Evolutionary conservation across 2,113 vertebrate species (phyloP), one percentile per base, ranked within the genome.

Genomic region (Oreochromis niloticus): DNA sequence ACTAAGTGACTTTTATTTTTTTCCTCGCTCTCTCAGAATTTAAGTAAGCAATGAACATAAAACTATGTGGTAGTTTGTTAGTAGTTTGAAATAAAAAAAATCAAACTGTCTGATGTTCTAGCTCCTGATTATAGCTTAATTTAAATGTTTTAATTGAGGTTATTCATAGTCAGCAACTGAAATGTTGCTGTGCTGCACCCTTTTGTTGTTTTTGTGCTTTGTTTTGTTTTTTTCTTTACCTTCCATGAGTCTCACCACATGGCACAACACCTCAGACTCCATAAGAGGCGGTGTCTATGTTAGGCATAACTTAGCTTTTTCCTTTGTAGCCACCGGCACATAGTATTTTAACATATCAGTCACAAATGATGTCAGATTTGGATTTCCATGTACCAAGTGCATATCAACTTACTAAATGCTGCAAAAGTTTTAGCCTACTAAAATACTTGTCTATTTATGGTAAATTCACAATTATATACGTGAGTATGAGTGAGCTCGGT

Each of bases 401-500:
- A 96, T 96, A 96, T 96, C 95, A 95, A 95, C 87, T 91, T 93
- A 89, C 86, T 90, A 84, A 92, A 96, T 96, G 94, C 95, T 95
- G 95, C 94, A 95, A 87, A 94, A 90, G 56, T 75, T 41, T 79
- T 85, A 91, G 79, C 78, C 46, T 81, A 84, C 78, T 84, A 83
- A 89, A 88, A 84, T 32, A 87, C 46, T 82, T 71, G 75, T 19
- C 50, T 87, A 84, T 83, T 83, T 57, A 73, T 81, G 75, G 75
- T 9, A 27, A 85, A 87, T 78, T 89, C 82, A 73, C 82, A 83
- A 84, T 86, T 82, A 85, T 84, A 87, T 13, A 78, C 52, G 82
- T 66, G 30, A 17, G 63, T 63, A 54, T 73, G 68, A 81, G 81
- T 50, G 43, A 57, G 57, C 54, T 46, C 63, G 4, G 39, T 10